Percentiles rank a stretch among this genome's conserved stretches.
These are phyloP conservation scores for Nycticorax nycticorax DNA, from an alignment of 2,113 vertebrate genomes.

Conservation along the genomic window DNA sequence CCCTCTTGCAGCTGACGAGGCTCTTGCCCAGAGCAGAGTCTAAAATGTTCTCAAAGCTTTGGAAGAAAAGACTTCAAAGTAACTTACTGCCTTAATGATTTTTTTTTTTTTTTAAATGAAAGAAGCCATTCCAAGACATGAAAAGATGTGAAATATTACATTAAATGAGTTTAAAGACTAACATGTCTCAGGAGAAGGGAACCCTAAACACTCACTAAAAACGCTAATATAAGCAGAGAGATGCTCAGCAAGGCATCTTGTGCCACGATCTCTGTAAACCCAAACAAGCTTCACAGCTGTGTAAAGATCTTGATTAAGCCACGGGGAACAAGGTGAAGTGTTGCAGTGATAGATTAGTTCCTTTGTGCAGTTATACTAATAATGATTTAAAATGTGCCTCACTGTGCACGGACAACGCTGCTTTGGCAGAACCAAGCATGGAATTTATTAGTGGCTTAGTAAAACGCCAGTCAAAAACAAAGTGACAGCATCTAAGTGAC, in stretches of 20 bases:
- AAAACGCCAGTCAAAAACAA: background rate
- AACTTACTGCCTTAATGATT: background rate
- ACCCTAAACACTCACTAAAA: background rate
- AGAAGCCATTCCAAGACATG: background rate
- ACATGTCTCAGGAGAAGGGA: background rate
- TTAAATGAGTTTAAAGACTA: background rate
- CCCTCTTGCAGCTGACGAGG: background rate
- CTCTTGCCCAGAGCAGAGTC: background rate
- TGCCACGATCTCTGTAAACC: background rate
- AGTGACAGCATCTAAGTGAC: background rate
- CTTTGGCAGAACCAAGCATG: background rate
- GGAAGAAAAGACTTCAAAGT: background rate
- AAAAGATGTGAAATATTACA: background rate
- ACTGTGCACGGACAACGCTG: background rate
- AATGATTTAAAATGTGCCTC: background rate
- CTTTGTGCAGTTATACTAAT: background rate
- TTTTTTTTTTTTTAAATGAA: background rate
- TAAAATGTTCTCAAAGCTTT: background rate
- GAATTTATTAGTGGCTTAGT: background rate
- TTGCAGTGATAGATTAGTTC: background rate
- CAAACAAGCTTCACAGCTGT: background rate
- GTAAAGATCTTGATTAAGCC: background rate
- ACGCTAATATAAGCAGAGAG: background rate
- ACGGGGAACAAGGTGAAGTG: background rate
- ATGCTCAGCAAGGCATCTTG: background rate